Base-by-base conservation (phyloP, 2,113 vertebrate genomes). In the Apeltes quadracus region DNA sequence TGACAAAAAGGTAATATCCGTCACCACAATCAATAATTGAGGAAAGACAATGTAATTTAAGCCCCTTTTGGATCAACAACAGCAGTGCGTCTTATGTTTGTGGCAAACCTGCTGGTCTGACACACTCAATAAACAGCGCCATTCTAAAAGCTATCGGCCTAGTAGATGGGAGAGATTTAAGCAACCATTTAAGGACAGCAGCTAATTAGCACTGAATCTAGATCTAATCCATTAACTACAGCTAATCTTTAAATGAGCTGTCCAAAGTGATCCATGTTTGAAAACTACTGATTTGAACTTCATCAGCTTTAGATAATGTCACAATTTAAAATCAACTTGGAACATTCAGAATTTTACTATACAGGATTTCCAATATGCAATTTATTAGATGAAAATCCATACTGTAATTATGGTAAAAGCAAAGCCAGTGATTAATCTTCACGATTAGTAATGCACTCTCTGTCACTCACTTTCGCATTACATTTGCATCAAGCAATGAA, bases 341-440 rank as follows among this genome's bases (percentile, higher is more conserved):
- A 68, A 66, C 18, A 57, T 77, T 77, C 76, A 4, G 64, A 69
- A 69, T 73, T n/a, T 59, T 64, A 54, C 27, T 38, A 41, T 59
- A 44, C 44, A 22, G 48, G 61, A 50, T 18, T 69, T 74, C 48
- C 20, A 48, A 81, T 70, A 71, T 67, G 27, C 71, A 76, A 75
- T 56, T 72, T 51, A 73, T 78, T 70, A 16, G 81, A 56, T 79
- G 69, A 88, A 89, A 90, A 93, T 91, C 88, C 81, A 89, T 89
- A 87, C n/a, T 75, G 84, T 83, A 84, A 90, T 91, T 88, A 89
- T 76, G 51, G 50, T 78, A 71, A 84, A 82, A 84, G 79, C 66
- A 76, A 75, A 78, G 50, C 61, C 57, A 69, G 70, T 82, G 56
- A 85, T 72, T 82, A 76, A 44, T 61, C 76, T 57, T 38, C 20